These are phyloP conservation scores for Haliaeetus leucogaster DNA, from an alignment of 2,113 vertebrate genomes.

Conservation along the genomic window DNA sequence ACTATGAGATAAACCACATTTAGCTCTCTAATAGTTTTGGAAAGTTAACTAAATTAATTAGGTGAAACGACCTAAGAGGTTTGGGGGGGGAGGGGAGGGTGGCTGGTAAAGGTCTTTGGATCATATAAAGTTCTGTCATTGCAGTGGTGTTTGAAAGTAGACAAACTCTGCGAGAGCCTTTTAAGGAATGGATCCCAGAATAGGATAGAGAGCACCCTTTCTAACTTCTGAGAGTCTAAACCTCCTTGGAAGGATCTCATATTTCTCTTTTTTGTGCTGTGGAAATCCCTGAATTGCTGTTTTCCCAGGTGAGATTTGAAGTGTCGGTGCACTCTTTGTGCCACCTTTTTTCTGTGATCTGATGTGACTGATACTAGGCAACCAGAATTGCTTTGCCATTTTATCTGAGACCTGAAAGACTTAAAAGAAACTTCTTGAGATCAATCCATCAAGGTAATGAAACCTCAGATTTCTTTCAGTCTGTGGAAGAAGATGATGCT, in stretches of 20 bases:
- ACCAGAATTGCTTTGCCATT: neutral
- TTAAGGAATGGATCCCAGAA: neutral
- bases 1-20: neutral
- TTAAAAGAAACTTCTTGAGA: neutral
- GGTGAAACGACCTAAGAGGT: neutral
- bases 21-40: neutral
- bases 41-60: neutral
- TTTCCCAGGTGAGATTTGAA: neutral
- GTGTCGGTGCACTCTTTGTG: neutral
- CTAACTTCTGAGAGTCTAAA: neutral
- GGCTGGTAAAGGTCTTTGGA: neutral
- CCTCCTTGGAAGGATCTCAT: neutral
- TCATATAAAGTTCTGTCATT: neutral
- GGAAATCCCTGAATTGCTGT: neutral
- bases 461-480: neutral
- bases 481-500: neutral
- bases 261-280: neutral
- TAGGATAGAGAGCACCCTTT: neutral
- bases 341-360: neutral
- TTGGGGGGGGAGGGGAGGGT: accelerated
- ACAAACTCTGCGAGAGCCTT: neutral
- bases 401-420: neutral
- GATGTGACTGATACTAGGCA: neutral
- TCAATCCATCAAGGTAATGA: neutral
- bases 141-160: neutral